Evolutionary conservation across 2,113 vertebrate species (phyloP).

Genomic region (Tapirus terrestris): DNA sequence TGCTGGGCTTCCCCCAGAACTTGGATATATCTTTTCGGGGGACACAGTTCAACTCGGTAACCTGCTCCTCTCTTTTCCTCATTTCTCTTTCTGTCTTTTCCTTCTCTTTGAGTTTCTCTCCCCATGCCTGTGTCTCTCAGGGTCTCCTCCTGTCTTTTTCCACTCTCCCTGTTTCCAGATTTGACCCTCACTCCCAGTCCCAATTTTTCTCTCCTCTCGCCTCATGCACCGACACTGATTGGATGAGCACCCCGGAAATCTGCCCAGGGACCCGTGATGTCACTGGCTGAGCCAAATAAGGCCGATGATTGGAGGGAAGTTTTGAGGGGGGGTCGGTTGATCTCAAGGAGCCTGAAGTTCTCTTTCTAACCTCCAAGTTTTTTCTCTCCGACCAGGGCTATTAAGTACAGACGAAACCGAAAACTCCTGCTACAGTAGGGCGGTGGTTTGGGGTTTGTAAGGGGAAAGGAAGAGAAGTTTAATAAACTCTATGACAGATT

Average conservation of each 20-base stretch:
- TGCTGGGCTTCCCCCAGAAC: neutral
- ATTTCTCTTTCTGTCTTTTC: neutral
- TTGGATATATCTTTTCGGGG: neutral
- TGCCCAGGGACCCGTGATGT: neutral
- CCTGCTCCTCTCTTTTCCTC: neutral
- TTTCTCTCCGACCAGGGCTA: slow-evolving; percentile 64
- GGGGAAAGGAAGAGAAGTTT: slow-evolving; percentile 32
- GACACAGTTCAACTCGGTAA: no score
- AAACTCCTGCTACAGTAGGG: slow-evolving; percentile 68
- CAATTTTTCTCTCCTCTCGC: neutral
- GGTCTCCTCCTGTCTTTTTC: neutral
- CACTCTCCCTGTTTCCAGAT: neutral
- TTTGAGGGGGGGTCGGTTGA: accelerated
- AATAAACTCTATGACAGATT: slow-evolving; percentile 66
- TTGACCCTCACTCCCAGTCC: neutral
- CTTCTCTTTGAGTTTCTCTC: neutral
- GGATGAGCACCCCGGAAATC: neutral
- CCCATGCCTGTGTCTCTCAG: neutral
- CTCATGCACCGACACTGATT: neutral
- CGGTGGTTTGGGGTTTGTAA: neutral
- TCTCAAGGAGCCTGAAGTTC: neutral
- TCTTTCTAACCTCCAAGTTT: neutral
- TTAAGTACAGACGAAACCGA: slow-evolving; percentile 63
- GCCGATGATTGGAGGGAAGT: neutral
- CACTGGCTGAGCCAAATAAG: neutral